Percentiles rank a stretch among this genome's conserved stretches.
Evolutionary conservation across 2,113 vertebrate species (phyloP).

Genomic region (Heterocephalus glaber): DNA sequence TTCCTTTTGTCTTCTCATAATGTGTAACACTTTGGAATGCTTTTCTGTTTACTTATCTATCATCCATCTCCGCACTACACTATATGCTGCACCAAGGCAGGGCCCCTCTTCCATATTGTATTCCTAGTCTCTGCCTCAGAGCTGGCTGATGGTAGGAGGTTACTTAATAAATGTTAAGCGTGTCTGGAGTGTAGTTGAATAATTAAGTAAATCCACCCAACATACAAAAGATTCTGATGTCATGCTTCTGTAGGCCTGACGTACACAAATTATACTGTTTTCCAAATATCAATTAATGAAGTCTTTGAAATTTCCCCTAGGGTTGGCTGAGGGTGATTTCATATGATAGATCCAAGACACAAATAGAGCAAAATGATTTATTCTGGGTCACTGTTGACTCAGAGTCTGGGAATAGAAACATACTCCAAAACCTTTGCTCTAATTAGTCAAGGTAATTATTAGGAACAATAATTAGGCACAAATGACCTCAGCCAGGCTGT

Average conservation of each 20-base stretch:
- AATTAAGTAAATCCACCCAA: conserved; percentile 49
- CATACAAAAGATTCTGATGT: conserved; percentile 21
- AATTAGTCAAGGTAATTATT: conserved; percentile 74
- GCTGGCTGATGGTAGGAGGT: neutral
- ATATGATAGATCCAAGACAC: conserved; percentile 34
- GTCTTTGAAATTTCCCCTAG: conserved; percentile 50
- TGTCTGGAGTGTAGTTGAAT: neutral
- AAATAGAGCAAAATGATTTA: conserved; percentile 70
- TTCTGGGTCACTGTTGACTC: conserved; percentile 73
- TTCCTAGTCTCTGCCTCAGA: neutral
- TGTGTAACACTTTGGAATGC: neutral
- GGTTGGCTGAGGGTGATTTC: neutral
- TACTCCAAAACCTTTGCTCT: conserved; percentile 62
- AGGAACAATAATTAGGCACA: conserved; percentile 43
- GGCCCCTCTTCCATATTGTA: fast-evolving
- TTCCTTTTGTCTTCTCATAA: neutral
- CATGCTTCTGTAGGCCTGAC: conserved; percentile 12
- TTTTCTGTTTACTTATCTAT: neutral
- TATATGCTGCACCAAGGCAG: neutral
- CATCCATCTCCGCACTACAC: neutral
- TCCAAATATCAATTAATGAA: conserved; percentile 68
- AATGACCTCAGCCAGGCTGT: conserved; percentile 53
- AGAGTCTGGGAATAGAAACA: conserved; percentile 69
- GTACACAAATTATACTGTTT: conserved; percentile 56
- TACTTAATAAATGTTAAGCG: neutral